These are phyloP conservation scores for Nipponacmea schrenckii DNA, from an alignment of 2,888 invertebrate species.

Conservation along the genomic window DNA sequence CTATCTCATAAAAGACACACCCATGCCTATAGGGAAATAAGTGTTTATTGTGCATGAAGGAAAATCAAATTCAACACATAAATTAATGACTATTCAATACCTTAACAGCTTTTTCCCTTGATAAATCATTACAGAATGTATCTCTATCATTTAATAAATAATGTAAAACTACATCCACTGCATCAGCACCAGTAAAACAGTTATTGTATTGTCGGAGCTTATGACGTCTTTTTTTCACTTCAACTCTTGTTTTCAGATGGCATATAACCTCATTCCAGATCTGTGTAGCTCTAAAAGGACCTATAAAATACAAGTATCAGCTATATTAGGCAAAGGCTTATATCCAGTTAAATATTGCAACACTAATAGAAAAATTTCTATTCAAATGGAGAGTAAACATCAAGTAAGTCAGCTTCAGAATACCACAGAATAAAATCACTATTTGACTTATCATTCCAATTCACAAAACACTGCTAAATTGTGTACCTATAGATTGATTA, in stretches of 20 bases:
- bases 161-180: slow-evolving; percentile 61
- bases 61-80: too few relatives aligned
- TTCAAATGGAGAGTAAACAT: not conserved
- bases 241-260: slow-evolving; percentile 57
- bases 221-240: slow-evolving; percentile 54
- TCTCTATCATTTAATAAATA: slow-evolving; percentile 55
- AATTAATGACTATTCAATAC: slow-evolving; percentile 27
- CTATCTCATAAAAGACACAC: too few relatives aligned
- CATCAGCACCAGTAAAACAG: slow-evolving; percentile 63
- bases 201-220: slow-evolving; percentile 58
- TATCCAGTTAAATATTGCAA: too few relatives aligned
- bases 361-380: too few relatives aligned
- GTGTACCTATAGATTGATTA: not conserved
- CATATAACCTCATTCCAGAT: slow-evolving; percentile 65
- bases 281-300: slow-evolving; percentile 62
- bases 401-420: too few relatives aligned
- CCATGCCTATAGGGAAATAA: too few relatives aligned
- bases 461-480: not conserved
- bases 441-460: too few relatives aligned
- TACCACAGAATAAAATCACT: too few relatives aligned
- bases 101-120: slow-evolving; percentile 61
- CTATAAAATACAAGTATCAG: slow-evolving; percentile 29
- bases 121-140: slow-evolving; percentile 52
- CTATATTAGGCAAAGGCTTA: too few relatives aligned
- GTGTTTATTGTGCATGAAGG: too few relatives aligned